Evolutionary conservation across 1,140 invertebrate species (phyloP).

Genomic region (Melanaphis sacchari): DNA sequence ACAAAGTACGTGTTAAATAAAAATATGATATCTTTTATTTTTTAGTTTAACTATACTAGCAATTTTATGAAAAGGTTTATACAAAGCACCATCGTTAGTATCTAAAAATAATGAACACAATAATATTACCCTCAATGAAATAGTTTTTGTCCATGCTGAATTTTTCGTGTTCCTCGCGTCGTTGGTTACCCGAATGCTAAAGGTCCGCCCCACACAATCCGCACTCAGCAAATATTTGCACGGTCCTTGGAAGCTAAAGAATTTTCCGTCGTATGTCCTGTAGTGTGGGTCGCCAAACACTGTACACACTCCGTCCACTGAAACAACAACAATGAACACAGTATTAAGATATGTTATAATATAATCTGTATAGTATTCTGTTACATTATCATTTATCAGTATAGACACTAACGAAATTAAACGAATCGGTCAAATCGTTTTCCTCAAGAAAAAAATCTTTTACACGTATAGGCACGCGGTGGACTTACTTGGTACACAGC

Average conservation of each 20-base stretch:
- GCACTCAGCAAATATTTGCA: constrained; percentile 88
- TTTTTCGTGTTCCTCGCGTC: constrained; percentile 78
- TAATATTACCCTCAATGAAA: constrained; percentile 75
- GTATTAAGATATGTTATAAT: background rate
- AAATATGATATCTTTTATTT: background rate
- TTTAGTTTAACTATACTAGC: background rate
- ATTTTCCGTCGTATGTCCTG: constrained; percentile 90
- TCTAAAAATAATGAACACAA: background rate
- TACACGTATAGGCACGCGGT: no score
- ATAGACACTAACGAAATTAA: background rate
- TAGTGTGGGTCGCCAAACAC: constrained; percentile 95
- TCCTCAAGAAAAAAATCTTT: no score
- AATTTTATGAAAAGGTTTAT: background rate
- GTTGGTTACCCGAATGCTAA: constrained; percentile 88
- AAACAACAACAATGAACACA: constrained; percentile 58
- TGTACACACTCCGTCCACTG: constrained; percentile 85
- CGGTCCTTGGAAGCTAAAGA: constrained; percentile 88
- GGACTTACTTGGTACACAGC: constrained; percentile 79
- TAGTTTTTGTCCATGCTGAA: constrained; percentile 87
- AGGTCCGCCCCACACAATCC: constrained; percentile 80
- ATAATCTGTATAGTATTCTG: background rate
- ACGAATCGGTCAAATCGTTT: background rate
- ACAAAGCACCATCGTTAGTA: background rate
- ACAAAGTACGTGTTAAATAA: background rate
- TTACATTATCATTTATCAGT: background rate